Evolutionary conservation across 2,797 vertebrate genomes (phyloP).

Genomic region (Takifugu ocellatus): DNA sequence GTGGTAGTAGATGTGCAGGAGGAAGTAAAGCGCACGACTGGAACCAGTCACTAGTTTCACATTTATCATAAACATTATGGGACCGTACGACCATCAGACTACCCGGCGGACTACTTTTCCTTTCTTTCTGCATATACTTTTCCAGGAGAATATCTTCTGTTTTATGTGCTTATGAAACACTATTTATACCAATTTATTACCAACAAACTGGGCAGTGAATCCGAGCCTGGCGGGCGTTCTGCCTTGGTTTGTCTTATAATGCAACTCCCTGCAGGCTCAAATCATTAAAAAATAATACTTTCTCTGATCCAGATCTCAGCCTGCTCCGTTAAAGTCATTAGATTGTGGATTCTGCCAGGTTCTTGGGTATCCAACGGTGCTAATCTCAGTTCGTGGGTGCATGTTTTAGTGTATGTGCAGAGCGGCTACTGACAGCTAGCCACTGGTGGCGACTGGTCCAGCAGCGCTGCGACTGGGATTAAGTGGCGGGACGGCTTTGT

Average conservation of each 20-base stretch:
- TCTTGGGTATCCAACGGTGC: conserved; percentile 63
- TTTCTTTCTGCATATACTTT: background rate
- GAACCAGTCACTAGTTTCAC: background rate
- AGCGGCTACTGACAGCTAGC: conserved; percentile 55
- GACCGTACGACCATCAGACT: background rate
- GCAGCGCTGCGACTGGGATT: conserved; percentile 54
- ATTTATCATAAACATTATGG: background rate
- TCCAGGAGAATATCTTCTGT: background rate
- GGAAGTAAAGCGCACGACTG: conserved; percentile 14
- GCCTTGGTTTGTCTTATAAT: conserved; percentile 1
- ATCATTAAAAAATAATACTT: conserved; percentile 30
- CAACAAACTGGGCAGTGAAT: background rate
- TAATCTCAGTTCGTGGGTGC: conserved; percentile 39
- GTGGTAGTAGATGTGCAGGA: conserved; percentile 3
- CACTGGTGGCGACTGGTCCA: conserved; percentile 46
- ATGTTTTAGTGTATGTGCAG: conserved; percentile 36
- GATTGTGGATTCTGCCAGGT: conserved; percentile 36
- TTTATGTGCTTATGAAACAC: too few species aligned
- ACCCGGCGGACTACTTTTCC: background rate
- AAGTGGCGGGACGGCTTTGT: conserved; percentile 48
- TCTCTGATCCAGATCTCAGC: conserved; percentile 58
- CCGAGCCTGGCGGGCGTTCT: background rate
- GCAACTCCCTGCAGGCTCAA: too few species aligned
- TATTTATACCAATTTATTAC: background rate
- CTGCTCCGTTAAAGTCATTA: conserved; percentile 56